Conservation (phyloP, 2,113 vertebrate genomes). For the Oryzias melastigma region DNA sequence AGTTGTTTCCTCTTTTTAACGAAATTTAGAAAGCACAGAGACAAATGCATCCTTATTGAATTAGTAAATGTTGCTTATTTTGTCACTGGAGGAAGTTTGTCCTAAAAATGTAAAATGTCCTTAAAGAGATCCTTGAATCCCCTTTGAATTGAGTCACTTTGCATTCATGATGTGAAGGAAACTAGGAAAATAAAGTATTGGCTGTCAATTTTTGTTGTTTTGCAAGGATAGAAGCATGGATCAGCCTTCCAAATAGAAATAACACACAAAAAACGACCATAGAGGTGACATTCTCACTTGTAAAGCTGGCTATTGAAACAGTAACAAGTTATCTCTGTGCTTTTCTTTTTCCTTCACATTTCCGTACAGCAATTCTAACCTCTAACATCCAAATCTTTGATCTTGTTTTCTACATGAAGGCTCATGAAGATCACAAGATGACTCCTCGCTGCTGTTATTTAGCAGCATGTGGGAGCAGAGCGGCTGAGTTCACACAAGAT, state of each 20-base stretch:
- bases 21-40: too few relatives aligned
- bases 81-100: too few relatives aligned
- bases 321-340: conserved; percentile 10
- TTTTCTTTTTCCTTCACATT: neutral
- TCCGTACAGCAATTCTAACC: too few relatives aligned
- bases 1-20: too few relatives aligned
- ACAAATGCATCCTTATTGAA: too few relatives aligned
- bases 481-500: conserved; percentile 6
- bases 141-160: too few relatives aligned
- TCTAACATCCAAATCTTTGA: neutral
- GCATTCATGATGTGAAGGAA: too few relatives aligned
- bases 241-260: neutral
- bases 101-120: too few relatives aligned
- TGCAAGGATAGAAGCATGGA: conserved; percentile 11
- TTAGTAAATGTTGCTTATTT: too few relatives aligned
- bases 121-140: too few relatives aligned
- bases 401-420: conserved; percentile 3
- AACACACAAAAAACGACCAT: conserved; percentile 50
- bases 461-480: neutral
- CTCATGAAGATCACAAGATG: conserved; percentile 1
- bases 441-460: too few relatives aligned
- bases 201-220: conserved; percentile 15
- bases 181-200: neutral
- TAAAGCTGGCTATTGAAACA: conserved; percentile 12
- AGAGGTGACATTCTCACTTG: conserved; percentile 1